These are phyloP conservation scores for Coptotermes formosanus DNA, from an alignment of 1,140 invertebrate species.

Conservation along the genomic window DNA sequence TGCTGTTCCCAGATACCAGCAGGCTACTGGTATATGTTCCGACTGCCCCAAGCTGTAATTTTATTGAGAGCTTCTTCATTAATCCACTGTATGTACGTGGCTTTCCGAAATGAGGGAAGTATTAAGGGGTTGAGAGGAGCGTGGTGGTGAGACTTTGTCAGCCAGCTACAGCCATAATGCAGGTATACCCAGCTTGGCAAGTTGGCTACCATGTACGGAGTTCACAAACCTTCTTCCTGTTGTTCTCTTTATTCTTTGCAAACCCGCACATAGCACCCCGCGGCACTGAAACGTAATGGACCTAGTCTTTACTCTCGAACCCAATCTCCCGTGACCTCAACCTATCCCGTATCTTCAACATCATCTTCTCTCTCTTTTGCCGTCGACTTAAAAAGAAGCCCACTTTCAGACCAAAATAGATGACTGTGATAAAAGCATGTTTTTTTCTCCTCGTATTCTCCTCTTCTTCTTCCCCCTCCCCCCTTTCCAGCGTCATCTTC, in stretches of 20 bases:
- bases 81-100: neutral
- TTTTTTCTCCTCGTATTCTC: neutral
- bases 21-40: too few relatives aligned
- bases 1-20: too few relatives aligned
- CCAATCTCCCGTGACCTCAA: neutral
- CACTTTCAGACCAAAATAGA: neutral
- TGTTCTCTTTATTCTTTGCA: too few relatives aligned
- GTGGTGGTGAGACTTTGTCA: too few relatives aligned
- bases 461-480: too few relatives aligned
- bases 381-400: too few relatives aligned
- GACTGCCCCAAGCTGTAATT: neutral
- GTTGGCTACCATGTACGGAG: neutral
- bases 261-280: neutral
- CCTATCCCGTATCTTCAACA: too few relatives aligned
- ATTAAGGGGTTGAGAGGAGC: too few relatives aligned
- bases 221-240: neutral
- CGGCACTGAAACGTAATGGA: neutral
- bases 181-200: neutral
- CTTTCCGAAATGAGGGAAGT: neutral
- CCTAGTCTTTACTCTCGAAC: neutral
- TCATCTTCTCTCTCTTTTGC: too few relatives aligned
- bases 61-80: neutral
- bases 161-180: too few relatives aligned
- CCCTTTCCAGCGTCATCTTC: too few relatives aligned
- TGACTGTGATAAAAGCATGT: slow-evolving; percentile 5